Evolutionary conservation across 2,888 invertebrate species (phyloP).

Genomic region (Ichneumon xanthorius): DNA sequence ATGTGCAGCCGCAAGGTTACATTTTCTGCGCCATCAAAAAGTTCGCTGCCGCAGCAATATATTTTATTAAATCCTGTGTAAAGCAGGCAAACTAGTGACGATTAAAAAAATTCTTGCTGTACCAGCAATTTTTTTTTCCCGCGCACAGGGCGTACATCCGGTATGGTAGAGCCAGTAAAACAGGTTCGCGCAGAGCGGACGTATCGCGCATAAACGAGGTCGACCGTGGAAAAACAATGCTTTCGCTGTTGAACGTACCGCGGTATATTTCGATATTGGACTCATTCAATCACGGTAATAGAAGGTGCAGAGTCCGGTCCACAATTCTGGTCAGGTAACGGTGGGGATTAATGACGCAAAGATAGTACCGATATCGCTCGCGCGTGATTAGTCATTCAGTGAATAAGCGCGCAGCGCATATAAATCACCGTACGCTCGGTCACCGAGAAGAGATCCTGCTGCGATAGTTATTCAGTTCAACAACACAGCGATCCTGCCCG

Average conservation of each 20-base stretch:
- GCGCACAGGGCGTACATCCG: neutral
- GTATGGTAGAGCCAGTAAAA: neutral
- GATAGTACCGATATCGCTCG: conserved; percentile 43
- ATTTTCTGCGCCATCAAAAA: neutral
- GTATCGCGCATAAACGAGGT: neutral
- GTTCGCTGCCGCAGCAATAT: too few species aligned
- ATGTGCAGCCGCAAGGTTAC: too few species aligned
- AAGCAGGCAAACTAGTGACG: neutral
- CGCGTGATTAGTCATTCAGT: conserved; percentile 52
- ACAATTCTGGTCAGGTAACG: conserved; percentile 34
- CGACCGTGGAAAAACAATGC: neutral
- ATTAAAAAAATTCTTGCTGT: neutral
- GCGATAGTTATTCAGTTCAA: neutral
- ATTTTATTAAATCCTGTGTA: too few species aligned
- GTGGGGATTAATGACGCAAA: conserved; percentile 42
- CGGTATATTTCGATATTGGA: neutral
- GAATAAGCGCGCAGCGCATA: neutral
- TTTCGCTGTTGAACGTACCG: neutral
- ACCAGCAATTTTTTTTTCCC: neutral
- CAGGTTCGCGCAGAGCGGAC: conserved; percentile 10
- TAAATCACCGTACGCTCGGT: neutral
- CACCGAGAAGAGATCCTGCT: neutral
- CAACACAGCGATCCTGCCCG: neutral
- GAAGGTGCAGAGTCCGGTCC: conserved; percentile 9
- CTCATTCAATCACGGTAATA: neutral